Evolutionary conservation across 2,113 vertebrate genomes (phyloP), one percentile per base, ranked within the genome.

Genomic region (Melanostigma gelatinosum): DNA sequence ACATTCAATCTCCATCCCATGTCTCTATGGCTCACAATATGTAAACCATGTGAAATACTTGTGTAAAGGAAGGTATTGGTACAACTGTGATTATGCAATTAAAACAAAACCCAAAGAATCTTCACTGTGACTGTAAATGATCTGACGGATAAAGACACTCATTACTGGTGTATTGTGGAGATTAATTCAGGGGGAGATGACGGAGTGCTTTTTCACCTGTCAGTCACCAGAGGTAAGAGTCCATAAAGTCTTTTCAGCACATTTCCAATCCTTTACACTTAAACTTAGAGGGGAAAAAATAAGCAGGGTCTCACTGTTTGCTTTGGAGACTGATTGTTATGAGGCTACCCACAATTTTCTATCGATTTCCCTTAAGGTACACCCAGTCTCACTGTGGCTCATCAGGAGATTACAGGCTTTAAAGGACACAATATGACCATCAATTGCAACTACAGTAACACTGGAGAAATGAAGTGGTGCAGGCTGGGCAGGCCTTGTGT

Each of bases 111-210:
- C 0, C 58, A 64, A 54, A 74, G 20, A 27, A 50, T 80, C 48
- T 88, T 93, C 72, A 91, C 46, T 6, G 79, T 89, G 58, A 88
- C 83, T 1, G 83, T 91, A 6, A 82, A 62, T 2, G 4, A 72
- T 2, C 6, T 83, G 10, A 20, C 0, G 0, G 0, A 0, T 13
- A 0, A 3, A 0, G 61, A 81, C 42, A 13, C 52, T 57, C 0
- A 79, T 72, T 89, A 81, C 75, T 89, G 88, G 88, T 93, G 87
- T 75, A 3, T 0, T 77, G 77, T 93, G 75, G 82, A 88, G 79
- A 83, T n/a, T n/a, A n/a, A n/a, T n/a, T n/a, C n/a, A n/a, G n/a
- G n/a, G n/a, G n/a, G n/a, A n/a, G n/a, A n/a, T n/a, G n/a, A n/a
- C n/a, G n/a, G n/a, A n/a, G n/a, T n/a, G n/a, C n/a, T n/a, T n/a